Percentiles rank a stretch among this genome's conserved stretches.
Evolutionary conservation across 2,797 vertebrate species (phyloP).

Genomic region (Urocyon cinereoargenteus): DNA sequence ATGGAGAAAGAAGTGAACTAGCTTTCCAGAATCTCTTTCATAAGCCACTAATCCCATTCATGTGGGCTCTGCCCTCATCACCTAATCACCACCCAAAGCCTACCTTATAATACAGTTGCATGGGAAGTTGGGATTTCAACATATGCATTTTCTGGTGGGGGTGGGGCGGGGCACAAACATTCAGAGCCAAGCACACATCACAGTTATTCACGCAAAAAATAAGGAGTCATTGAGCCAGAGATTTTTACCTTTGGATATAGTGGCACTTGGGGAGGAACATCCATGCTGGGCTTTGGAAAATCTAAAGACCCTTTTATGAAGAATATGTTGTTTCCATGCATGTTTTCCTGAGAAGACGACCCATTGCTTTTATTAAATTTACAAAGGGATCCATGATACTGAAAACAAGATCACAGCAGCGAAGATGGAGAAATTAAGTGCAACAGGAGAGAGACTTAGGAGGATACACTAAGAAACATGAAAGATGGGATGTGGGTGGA

Average conservation of each 20-base stretch:
- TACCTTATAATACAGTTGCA: not conserved
- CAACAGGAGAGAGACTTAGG: not conserved
- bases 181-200: not conserved
- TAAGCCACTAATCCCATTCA: not conserved
- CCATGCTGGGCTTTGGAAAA: not conserved
- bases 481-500: not conserved
- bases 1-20: not conserved
- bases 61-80: not conserved
- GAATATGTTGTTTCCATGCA: not conserved
- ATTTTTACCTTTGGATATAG: not conserved
- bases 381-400: not conserved
- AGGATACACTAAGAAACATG: not conserved
- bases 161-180: not conserved
- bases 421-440: not conserved
- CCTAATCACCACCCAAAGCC: not conserved
- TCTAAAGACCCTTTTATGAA: not conserved
- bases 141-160: not conserved
- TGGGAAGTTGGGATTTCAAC: not conserved
- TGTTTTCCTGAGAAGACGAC: not conserved
- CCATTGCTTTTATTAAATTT: not conserved
- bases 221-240: not conserved
- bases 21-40: not conserved
- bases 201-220: not conserved
- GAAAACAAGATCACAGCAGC: not conserved
- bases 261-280: not conserved